Base-by-base conservation (phyloP, 1,140 invertebrate species). In the Contarinia nasturtii region DNA sequence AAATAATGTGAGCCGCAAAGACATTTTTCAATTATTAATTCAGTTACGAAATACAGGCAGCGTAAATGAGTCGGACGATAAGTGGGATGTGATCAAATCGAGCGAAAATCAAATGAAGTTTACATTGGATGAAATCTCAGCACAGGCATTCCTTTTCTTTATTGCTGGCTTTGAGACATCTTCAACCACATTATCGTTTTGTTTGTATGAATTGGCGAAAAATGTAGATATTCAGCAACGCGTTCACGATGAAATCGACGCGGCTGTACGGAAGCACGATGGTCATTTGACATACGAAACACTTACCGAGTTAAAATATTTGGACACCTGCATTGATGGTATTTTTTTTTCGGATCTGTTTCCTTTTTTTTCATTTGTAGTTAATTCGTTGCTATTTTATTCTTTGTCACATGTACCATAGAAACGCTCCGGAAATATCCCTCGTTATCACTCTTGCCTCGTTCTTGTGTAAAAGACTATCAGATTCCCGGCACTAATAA, bases 381-480 rank as follows among this genome's bases (percentile, higher is more conserved):
- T 43, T 40, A 40, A 4, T 40, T 40, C 12, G 37, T 15, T 15
- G 17, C 7, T 15, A 40, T 40, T 14, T 15, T 21, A 21, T 33
- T 11, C 40, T 1, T 36, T 17, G 14, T 41, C 33, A 18, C 11
- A 36, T 43, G 3, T 12, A 45, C 57, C 55, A 12, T 48, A 48
- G 64, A 76, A 62, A 76, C 76, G 2, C 57, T 80, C 21, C 61
- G 77, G 2, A 66, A 70, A 51, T 73, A 76, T 53, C 70, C 76
- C 0, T 64, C 74, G 1, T 65, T 69, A 27, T 57, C 68, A 0
- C 54, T 68, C 8, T 48, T 79, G 2, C 56, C 68, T 52, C 61
- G 76, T 34, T 58, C 61, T 17, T 67, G 69, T 2, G 64, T 59
- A 42, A 57, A 61, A 47, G 58, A 69, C 34, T 77, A 74, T 49